Conservation (phyloP, 2,113 vertebrate genomes). For the Ivindomyrus marchei region DNA sequence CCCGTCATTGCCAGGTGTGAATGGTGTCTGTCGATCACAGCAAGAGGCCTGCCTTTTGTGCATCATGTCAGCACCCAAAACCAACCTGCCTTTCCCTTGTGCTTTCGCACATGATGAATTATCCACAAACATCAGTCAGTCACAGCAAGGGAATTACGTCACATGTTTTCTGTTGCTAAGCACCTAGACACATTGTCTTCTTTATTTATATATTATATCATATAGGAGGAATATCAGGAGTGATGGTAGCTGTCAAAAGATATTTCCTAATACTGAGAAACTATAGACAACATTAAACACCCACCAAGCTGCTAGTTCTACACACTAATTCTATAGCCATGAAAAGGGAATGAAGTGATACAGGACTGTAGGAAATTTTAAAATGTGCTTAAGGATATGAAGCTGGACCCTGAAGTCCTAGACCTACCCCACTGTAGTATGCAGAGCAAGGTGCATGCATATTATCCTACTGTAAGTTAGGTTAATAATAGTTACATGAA, state of each 20-base stretch:
- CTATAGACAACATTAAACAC: neutral
- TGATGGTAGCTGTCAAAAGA: neutral
- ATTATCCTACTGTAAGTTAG: neutral
- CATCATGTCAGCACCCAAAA: neutral
- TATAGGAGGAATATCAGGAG: neutral
- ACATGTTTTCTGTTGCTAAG: neutral
- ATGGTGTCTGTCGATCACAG: constrained; percentile 11
- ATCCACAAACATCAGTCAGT: neutral
- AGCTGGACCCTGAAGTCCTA: neutral
- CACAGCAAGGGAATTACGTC: neutral
- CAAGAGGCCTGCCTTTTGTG: neutral
- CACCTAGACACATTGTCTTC: neutral
- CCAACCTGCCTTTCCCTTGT: neutral
- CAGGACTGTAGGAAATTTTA: neutral
- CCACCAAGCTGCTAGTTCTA: neutral
- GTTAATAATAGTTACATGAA: neutral
- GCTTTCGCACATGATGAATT: neutral
- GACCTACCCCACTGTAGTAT: neutral
- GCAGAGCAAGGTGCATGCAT: neutral
- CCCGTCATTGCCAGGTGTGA: constrained; percentile 20
- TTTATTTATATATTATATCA: neutral
- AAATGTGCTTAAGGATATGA: neutral
- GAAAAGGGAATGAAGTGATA: neutral
- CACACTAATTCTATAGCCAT: neutral
- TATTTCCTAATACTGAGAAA: neutral